Evolutionary conservation across 2,888 invertebrate species (phyloP), one percentile per base, ranked within the genome.

Genomic region (Dicyrtoma fusca): DNA sequence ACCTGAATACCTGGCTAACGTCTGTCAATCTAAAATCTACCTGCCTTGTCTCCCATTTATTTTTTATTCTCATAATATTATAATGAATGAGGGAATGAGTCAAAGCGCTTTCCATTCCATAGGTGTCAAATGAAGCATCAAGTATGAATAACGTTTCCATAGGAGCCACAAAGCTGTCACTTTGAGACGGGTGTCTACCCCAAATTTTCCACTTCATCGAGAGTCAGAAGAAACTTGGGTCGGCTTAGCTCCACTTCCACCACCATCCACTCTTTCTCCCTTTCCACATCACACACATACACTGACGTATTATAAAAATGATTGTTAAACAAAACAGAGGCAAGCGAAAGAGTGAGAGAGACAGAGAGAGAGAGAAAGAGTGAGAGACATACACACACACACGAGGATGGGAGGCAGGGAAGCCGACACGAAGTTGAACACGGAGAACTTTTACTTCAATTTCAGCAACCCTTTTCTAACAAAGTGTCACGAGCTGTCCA

Each of bases 161-260:
- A n/a, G 62, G 13, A 49, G 44, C 64, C 45, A 64, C 61, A 61
- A 64, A 47, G 47, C 64, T 64, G 64, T 64, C 49, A 64, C 64
- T 47, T 64, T 23, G 47, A 49, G 64, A 64, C 44, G 64, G 44
- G 64, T 47, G 34, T 68, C 66, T 55, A 34, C 44, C 34, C 21
- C 51, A 44, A 42, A 68, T 68, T 68, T 68, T 68, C 66, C 55
- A 68, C 66, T 25, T 68, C 66, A 68, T 68, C 45, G 53, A 57
- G 53, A 26, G 14, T 34, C 26, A 25, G 11, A 59, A n/a, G 11
- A 13, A 25, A 49, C 34, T 34, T 10, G 49, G 49, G 11, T 5
- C 34, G 4, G 34, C 34, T 34, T 34, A 34, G 49, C 34, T 34
- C 34, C 34, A 34, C 4, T 34, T 34, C 34, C 8, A 34, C 34